Base-by-base conservation (phyloP, 2,113 vertebrate genomes). In the Rissa tridactyla region DNA sequence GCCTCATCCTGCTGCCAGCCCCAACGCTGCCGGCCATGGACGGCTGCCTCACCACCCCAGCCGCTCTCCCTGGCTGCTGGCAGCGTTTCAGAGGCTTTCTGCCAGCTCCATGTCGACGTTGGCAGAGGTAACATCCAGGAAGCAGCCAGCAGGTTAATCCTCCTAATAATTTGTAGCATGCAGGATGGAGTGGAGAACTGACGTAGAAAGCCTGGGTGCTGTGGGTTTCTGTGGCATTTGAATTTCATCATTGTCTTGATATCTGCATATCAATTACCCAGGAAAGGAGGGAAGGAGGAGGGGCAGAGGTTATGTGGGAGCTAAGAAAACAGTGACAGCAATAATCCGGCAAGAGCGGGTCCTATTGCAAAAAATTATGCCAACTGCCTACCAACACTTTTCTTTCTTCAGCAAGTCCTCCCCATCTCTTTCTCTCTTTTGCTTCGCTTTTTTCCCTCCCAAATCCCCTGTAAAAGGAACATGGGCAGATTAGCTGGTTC, bases 401-500 rank as follows among this genome's bases (percentile, higher is more conserved):
- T 32, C 86, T 68, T 77, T 90, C 73, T 92, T 90, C 85, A 70
- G 87, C 32, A 86, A 90, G 60, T 70, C 58, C 49, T 90, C 55
- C 20, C n/a, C 62, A 34, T 77, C 27, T 27, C 58, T 57, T 71
- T 73, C 55, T 38, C 22, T 66, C 36, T 57, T 91, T 82, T 75
- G 23, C 65, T 86, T 91, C 49, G 38, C 8, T 51, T 88, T 89
- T 71, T 91, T 65, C 52, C 17, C 57, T 87, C 44, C 71, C 8
- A 49, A 88, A 86, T 87, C 55, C 71, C 29, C 70, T 84, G 21
- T 78, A 95, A 93, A 84, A 89, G 58, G 91, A 96, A 88, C 49
- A 64, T 54, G 92, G 95, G 88, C 88, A 97, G 95, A 97, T 97
- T 96, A 97, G 93, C 97, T 97, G 91, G 91, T 96, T 98, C 46